Evolutionary conservation across 2,113 vertebrate species (phyloP).

Genomic region (Suncus etruscus): DNA sequence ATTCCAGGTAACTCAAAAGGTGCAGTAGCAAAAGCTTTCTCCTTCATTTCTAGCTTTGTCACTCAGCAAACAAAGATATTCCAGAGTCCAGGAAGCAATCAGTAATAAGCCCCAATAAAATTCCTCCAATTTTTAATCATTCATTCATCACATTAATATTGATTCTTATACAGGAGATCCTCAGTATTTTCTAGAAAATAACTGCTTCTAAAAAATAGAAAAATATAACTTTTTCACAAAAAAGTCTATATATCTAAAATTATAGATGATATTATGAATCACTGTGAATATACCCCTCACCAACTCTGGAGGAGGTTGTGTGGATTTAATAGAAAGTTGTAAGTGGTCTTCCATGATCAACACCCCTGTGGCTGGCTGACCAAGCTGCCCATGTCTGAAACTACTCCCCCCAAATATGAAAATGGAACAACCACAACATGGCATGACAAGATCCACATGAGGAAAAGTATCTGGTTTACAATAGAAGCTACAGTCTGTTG

Average conservation of each 20-base stretch:
- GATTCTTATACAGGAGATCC: constrained; percentile 52
- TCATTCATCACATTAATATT: constrained; percentile 39
- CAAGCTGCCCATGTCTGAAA: background rate
- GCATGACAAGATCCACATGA: background rate
- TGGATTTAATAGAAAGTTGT: background rate
- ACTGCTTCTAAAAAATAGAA: too few relatives aligned
- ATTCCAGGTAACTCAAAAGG: constrained; percentile 71
- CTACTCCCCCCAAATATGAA: background rate
- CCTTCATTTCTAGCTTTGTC: constrained; percentile 71
- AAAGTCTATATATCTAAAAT: background rate
- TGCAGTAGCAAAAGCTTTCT: constrained; percentile 70
- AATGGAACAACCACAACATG: background rate
- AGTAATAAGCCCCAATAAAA: constrained; percentile 54
- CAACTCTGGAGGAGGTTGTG: background rate
- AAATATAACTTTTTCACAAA: constrained; percentile 34
- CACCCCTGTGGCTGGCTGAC: background rate
- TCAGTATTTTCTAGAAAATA: too few relatives aligned
- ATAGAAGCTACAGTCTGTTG: background rate
- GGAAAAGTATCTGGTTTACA: background rate
- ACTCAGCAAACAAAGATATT: constrained; percentile 47
- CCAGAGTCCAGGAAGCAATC: constrained; percentile 49
- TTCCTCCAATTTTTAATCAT: constrained; percentile 2
- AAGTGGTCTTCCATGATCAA: constrained; percentile 7
- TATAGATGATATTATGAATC: background rate
- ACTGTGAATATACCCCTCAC: background rate